A percentile compares a stretch with the other conserved stretches of the same genome.
phyloP scores from a whole-genome alignment of 2,113 vertebrate genomes.

The Pycnonotus jocosus region DNA sequence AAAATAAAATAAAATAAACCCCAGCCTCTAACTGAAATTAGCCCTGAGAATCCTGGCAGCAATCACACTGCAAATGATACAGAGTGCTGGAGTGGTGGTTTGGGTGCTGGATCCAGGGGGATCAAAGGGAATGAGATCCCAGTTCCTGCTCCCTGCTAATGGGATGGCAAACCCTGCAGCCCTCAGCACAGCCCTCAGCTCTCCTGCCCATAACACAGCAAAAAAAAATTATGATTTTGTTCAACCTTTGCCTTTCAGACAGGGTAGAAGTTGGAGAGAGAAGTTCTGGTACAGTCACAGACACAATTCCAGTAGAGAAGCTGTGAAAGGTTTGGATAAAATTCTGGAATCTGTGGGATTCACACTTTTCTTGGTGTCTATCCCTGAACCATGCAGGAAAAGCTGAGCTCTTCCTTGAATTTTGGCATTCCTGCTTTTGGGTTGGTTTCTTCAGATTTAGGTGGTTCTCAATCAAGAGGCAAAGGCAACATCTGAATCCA shows the following conservation, averaged over 20 bases:
- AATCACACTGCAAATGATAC: fast-evolving
- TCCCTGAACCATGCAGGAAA: neutral
- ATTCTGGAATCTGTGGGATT: neutral
- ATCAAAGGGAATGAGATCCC: neutral
- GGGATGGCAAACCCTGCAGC: neutral
- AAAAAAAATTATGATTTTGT: neutral
- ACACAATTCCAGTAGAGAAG: neutral
- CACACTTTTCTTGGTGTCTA: neutral
- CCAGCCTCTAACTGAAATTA: neutral
- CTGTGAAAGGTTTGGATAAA: neutral
- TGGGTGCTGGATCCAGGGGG: neutral
- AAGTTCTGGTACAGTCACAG: neutral
- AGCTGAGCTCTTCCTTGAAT: neutral
- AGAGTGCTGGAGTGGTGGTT: fast-evolving
- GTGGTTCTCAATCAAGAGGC: neutral
- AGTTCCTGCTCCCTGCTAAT: neutral
- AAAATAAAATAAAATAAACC: neutral
- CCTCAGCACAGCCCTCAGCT: neutral
- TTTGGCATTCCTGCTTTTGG: neutral
- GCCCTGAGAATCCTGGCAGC: neutral
- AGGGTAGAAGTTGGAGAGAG: neutral
- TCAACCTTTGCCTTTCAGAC: neutral
- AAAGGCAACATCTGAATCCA: neutral
- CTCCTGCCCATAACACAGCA: neutral
- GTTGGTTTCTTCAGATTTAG: neutral